Base-by-base conservation (phyloP, 1,140 invertebrate genomes). In the Lucilia cuprina region DNA sequence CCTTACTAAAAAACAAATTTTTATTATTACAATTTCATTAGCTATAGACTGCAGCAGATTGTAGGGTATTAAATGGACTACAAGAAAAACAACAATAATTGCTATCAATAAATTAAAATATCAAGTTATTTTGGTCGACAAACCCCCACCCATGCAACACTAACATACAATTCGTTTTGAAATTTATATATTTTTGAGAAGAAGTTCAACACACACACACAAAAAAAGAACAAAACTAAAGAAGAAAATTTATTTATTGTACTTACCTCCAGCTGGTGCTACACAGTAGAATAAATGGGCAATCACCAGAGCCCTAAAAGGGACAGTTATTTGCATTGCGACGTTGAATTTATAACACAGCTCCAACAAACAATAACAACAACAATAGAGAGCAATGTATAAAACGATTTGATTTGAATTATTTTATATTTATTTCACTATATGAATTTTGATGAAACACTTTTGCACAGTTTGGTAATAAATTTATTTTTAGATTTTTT, bases 261-360 rank as follows among this genome's bases (percentile, higher is more conserved):
- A 85, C 85, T 86, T 86, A 86, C 86, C 86, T 83, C 86, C 86
- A 84, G 85, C 85, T 65, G 85, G 86, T 82, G 86, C 84, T 55
- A 86, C 86, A 77, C 85, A 85, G 74, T 85, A 85, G 60, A 86
- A 85, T 41, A 86, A 82, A 85, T 86, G 86, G 84, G 86, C 86
- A 82, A 86, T 77, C 70, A 86, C 80, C 49, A 86, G 83, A 70
- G 83, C 85, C 85, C 85, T 60, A 84, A 86, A 84, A 21, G 85
- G 84, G 49, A 82, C 83, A 50, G 78, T 86, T 83, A 86, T 84
- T 83, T 82, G 86, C 84, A 86, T 86, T 84, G 82, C 83, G 82
- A 77, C 84, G 75, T 74, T 30, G 55, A 82, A 49, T 84, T 82
- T 10, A 78, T 34, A 60, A 50, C 19, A 30, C 30, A 55, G 74